Evolutionary conservation across 1,140 invertebrate species (phyloP).

Genomic region (Bradynema listronoti): DNA sequence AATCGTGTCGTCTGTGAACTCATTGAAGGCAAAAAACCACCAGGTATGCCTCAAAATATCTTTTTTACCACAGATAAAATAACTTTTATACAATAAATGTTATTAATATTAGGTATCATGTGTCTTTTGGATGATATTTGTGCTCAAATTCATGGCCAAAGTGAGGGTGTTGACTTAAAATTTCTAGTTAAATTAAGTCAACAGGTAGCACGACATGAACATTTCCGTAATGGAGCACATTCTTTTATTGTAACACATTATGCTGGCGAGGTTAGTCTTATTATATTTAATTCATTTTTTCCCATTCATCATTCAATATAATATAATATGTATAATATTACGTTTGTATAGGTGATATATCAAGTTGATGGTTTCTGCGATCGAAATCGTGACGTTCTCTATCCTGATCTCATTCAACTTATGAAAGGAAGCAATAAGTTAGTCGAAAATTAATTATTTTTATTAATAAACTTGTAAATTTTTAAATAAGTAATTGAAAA

Average conservation of each 20-base stretch:
- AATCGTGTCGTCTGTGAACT: conserved; percentile 71
- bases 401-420: conserved; percentile 68
- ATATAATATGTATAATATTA: conserved; percentile 6
- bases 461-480: background rate
- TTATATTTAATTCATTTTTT: too few relatives aligned
- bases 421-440: conserved; percentile 70
- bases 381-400: conserved; percentile 70
- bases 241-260: conserved; percentile 71
- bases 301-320: background rate
- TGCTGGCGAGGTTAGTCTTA: conserved; percentile 63
- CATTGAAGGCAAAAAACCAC: conserved; percentile 62
- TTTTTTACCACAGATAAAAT: conserved; percentile 26
- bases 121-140: conserved; percentile 70
- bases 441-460: conserved; percentile 42
- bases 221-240: conserved; percentile 64
- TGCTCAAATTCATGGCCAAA: conserved; percentile 67
- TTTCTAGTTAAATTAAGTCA: conserved; percentile 64
- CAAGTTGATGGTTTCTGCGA: conserved; percentile 71
- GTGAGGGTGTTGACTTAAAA: conserved; percentile 61
- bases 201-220: conserved; percentile 63
- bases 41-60: conserved; percentile 60
- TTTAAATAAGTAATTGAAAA: too few relatives aligned
- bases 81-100: background rate
- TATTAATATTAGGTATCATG: conserved; percentile 62
- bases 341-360: conserved; percentile 63